Percentiles rank a stretch among this genome's conserved stretches.
Evolutionary conservation across 2,888 invertebrate species (phyloP).

Genomic region (Stenichneumon culpator): DNA sequence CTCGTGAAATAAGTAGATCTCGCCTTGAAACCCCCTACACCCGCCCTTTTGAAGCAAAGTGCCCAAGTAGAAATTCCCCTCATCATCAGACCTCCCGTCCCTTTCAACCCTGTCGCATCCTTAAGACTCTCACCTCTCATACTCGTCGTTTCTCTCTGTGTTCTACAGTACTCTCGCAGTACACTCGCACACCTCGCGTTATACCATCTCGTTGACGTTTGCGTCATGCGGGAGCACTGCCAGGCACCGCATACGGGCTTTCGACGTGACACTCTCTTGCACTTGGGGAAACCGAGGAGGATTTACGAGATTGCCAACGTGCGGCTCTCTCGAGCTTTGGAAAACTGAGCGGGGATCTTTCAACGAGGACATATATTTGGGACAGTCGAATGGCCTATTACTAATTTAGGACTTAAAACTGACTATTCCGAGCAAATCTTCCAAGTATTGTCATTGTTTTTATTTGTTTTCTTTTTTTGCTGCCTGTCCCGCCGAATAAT

Average conservation of each 20-base stretch:
- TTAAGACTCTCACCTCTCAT: slow-evolving; percentile 9
- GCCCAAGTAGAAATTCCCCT: slow-evolving; percentile 65
- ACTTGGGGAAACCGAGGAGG: slow-evolving; percentile 5
- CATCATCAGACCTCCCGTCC: slow-evolving; percentile 50
- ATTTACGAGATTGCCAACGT: slow-evolving; percentile 40
- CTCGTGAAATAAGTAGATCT: slow-evolving; percentile 64
- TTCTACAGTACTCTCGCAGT: slow-evolving; percentile 5
- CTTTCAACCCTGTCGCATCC: slow-evolving; percentile 68
- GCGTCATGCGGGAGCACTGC: slow-evolving; percentile 12
- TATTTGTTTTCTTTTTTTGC: not conserved
- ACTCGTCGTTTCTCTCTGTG: slow-evolving; percentile 14
- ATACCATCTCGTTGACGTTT: slow-evolving; percentile 43
- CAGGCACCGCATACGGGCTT: slow-evolving; percentile 11
- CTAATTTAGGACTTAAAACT: not conserved
- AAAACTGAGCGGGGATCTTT: not conserved
- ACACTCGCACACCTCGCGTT: slow-evolving; percentile 44
- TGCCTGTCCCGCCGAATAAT: no score
- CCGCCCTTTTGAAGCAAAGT: slow-evolving; percentile 55
- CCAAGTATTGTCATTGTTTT: not conserved
- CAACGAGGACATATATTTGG: not conserved
- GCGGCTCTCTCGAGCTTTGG: not conserved
- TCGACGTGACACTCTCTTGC: slow-evolving; percentile 20
- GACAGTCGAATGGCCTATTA: not conserved
- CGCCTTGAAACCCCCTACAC: slow-evolving; percentile 35
- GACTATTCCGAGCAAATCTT: not conserved